Percentiles rank a stretch among this genome's conserved stretches.
Evolutionary conservation across 2,888 invertebrate genomes (phyloP).

Genomic region (Sycophila texana): DNA sequence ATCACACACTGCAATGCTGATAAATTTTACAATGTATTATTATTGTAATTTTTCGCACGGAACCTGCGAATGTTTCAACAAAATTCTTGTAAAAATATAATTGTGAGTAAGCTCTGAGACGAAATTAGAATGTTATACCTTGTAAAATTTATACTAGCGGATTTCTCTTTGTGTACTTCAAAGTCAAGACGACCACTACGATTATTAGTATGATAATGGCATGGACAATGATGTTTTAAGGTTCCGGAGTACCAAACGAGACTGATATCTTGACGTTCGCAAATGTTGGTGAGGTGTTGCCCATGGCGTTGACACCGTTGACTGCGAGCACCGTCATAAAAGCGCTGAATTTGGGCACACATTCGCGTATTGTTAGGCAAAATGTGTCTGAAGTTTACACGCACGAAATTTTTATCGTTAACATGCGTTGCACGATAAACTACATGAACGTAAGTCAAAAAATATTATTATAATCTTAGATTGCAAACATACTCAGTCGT

Average conservation of each 20-base stretch:
- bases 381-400: not conserved
- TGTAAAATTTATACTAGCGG: no score
- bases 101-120: no score
- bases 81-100: not conserved
- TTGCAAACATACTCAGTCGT: no score
- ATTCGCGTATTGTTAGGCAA: not conserved
- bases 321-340: constrained; percentile 73
- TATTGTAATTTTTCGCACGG: no score
- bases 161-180: no score
- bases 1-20: no score
- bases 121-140: no score
- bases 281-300: constrained; percentile 86
- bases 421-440: constrained; percentile 59
- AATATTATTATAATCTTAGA: no score
- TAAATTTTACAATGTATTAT: no score
- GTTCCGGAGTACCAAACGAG: constrained; percentile 81
- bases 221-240: constrained; percentile 66
- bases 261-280: constrained; percentile 83
- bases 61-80: not conserved
- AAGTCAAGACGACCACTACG: no score
- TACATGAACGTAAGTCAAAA: constrained; percentile 61
- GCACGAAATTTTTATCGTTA: constrained; percentile 22
- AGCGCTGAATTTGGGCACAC: constrained; percentile 64
- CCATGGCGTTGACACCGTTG: constrained; percentile 80
- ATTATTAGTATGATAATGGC: no score